These are phyloP conservation scores for Heteractis magnifica DNA, from an alignment of 92 coral and sea anemone species.

Conservation along the genomic window DNA sequence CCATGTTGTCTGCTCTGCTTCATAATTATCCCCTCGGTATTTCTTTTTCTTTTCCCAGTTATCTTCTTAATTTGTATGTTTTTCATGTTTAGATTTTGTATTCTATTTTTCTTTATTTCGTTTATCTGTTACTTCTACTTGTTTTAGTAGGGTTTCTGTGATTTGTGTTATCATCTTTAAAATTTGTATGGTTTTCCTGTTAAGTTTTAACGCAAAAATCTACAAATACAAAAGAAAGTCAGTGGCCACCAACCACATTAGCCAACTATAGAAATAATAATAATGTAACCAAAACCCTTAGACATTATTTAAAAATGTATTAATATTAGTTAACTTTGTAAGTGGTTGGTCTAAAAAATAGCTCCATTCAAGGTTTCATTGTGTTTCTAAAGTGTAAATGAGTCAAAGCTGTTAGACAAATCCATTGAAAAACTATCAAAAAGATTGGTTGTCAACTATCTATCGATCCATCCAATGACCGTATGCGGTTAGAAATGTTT, in stretches of 20 bases:
- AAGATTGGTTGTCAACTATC: background rate
- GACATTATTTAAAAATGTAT: background rate
- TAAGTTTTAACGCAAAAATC: too few relatives aligned
- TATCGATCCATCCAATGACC: background rate
- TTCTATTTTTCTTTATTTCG: too few relatives aligned
- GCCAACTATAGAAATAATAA: too few relatives aligned
- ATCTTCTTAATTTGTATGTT: background rate
- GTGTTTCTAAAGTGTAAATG: background rate
- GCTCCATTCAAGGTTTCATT: background rate
- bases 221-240: too few relatives aligned
- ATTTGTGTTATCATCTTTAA: too few relatives aligned
- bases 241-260: background rate
- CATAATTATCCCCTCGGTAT: background rate
- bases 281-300: background rate
- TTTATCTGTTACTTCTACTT: too few relatives aligned
- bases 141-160: too few relatives aligned
- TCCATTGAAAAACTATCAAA: background rate
- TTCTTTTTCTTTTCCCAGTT: background rate
- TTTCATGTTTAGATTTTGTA: too few relatives aligned
- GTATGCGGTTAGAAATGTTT: background rate
- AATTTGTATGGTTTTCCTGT: too few relatives aligned
- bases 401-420: background rate
- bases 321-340: background rate
- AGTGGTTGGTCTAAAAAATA: background rate
- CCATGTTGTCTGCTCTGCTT: background rate